phyloP scores from a whole-genome alignment of 2,113 vertebrate species.

The Mystacornis crossleyi region DNA sequence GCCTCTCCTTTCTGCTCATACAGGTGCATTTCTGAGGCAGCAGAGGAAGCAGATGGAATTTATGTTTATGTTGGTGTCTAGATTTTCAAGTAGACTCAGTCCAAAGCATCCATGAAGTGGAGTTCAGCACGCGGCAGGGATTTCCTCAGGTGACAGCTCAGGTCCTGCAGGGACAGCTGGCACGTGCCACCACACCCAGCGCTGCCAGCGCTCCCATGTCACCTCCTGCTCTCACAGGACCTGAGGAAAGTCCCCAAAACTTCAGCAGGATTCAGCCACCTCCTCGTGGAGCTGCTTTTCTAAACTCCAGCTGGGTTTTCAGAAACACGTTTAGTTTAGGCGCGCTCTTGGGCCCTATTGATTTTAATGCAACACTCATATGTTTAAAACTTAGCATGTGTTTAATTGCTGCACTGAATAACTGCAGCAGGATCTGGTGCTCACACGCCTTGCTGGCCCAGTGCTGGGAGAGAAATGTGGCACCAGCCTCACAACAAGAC shows the following conservation, averaged over 20 bases:
- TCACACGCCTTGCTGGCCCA: not conserved
- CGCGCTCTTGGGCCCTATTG: not conserved
- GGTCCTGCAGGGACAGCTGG: not conserved
- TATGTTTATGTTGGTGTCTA: rapidly evolving
- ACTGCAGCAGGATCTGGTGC: not conserved
- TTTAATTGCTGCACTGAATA: not conserved
- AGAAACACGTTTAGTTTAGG: not conserved
- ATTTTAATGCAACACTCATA: not conserved
- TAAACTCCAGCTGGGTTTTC: conserved; percentile 14
- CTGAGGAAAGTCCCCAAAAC: not conserved
- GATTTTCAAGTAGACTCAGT: not conserved
- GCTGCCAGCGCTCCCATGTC: not conserved
- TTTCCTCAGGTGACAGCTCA: not conserved
- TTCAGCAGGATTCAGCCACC: not conserved
- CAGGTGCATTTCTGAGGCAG: not conserved
- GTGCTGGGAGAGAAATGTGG: not conserved
- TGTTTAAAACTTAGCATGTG: not conserved
- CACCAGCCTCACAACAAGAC: rapidly evolving
- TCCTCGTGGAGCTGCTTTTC: not conserved
- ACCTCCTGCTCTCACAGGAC: not conserved
- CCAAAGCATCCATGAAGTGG: rapidly evolving
- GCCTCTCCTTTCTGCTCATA: not conserved
- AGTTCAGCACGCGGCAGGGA: not conserved
- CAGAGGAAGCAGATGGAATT: not conserved
- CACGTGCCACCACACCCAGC: rapidly evolving